A percentile compares a stretch with the other conserved stretches of the same genome.
phyloP scores from a whole-genome alignment of 2,113 vertebrate genomes.

The Lipophrys pholis region DNA sequence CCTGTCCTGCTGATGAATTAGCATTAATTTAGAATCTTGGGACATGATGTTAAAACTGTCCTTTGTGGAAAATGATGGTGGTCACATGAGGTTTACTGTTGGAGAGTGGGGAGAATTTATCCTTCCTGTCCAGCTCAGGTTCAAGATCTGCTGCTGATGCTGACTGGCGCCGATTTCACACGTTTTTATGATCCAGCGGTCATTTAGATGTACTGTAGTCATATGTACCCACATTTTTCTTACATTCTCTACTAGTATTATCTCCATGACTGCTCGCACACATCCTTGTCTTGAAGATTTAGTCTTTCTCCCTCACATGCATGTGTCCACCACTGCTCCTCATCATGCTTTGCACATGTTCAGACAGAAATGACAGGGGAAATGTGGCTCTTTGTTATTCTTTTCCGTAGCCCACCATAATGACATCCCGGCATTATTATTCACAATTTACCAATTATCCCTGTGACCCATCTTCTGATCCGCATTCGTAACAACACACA shows the following conservation, averaged over 20 bases:
- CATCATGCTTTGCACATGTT: background rate
- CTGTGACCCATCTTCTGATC: constrained; percentile 45
- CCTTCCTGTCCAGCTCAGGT: too few species aligned
- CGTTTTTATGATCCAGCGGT: too few species aligned
- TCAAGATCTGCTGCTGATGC: too few species aligned
- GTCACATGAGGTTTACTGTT: too few species aligned
- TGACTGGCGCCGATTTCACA: too few species aligned
- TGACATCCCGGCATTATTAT: constrained; percentile 52
- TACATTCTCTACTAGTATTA: constrained; percentile 10
- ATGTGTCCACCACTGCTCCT: background rate
- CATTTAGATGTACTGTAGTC: too few species aligned
- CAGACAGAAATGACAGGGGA: background rate
- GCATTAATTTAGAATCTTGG: too few species aligned
- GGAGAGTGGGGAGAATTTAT: too few species aligned
- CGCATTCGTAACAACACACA: constrained; percentile 36
- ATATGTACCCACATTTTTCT: background rate
- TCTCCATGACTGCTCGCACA: constrained; percentile 17
- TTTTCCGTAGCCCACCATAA: constrained; percentile 22
- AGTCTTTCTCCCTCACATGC: constrained; percentile 1
- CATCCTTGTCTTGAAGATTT: constrained; percentile 27
- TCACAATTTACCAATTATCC: constrained; percentile 67
- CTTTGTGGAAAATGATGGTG: too few species aligned
- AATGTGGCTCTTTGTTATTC: constrained; percentile 37
- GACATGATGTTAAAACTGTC: too few species aligned
- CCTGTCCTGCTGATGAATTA: too few species aligned